Conservation (phyloP, 1,140 invertebrate genomes). For the Trichonephila clavipes region DNA sequence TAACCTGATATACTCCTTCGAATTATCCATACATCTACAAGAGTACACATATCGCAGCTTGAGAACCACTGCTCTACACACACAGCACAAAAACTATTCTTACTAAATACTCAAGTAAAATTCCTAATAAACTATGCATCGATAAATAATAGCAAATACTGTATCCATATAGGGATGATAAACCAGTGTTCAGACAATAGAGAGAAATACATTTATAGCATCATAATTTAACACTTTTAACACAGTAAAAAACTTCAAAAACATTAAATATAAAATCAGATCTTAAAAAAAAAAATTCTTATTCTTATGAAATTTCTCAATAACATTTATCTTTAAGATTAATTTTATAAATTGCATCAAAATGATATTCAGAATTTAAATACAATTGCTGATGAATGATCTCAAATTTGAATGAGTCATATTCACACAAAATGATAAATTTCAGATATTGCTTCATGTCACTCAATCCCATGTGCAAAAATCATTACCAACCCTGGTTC, state of each 20-base stretch:
- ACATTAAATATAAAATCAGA: background rate
- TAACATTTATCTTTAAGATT: background rate
- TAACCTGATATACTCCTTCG: no score
- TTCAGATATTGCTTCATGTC: constrained; percentile 16
- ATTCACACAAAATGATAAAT: constrained; percentile 32
- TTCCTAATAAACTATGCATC: background rate
- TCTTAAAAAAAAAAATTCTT: background rate
- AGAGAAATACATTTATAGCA: background rate
- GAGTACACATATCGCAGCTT: no score
- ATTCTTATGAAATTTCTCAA: background rate
- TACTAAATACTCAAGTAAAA: background rate
- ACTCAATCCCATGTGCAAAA: constrained; percentile 98
- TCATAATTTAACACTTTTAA: background rate
- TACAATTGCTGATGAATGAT: constrained; percentile 3
- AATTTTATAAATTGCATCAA: constrained; percentile 1
- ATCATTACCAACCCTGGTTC: constrained; percentile 99
- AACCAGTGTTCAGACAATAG: background rate
- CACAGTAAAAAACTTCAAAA: background rate
- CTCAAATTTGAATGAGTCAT: constrained; percentile 11
- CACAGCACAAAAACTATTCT: background rate
- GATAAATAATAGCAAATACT: background rate
- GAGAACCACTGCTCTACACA: background rate
- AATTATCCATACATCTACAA: no score
- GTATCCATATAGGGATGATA: background rate
- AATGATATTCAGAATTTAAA: constrained; percentile 32